Conservation (phyloP, 2,888 invertebrate species). For the Eilema sororculum region DNA sequence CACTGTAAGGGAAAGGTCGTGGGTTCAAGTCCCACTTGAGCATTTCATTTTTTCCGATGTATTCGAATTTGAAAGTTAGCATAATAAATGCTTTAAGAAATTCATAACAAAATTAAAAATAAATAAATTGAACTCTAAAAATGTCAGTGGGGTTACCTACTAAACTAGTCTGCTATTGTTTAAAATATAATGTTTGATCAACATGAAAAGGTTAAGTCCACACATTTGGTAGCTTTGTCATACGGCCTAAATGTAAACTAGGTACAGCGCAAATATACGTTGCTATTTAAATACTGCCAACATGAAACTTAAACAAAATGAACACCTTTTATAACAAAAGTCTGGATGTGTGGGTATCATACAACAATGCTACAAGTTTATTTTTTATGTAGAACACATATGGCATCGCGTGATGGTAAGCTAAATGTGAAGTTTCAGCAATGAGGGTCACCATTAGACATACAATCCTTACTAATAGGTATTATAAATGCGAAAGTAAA, state of each 20-base stretch:
- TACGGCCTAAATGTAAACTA: slow-evolving; percentile 1
- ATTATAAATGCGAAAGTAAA: too few relatives aligned
- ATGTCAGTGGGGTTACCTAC: not conserved
- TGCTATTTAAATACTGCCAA: not conserved
- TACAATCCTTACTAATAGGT: too few relatives aligned
- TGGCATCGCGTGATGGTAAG: too few relatives aligned
- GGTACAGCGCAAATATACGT: not conserved
- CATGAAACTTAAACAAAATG: not conserved
- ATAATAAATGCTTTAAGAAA: too few relatives aligned
- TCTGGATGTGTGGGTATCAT: not conserved
- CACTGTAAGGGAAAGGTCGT: too few relatives aligned
- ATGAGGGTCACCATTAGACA: too few relatives aligned
- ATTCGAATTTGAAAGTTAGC: too few relatives aligned
- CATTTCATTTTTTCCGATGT: too few relatives aligned
- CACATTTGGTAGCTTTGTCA: slow-evolving; percentile 3
- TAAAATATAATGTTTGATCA: not conserved
- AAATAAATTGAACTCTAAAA: not conserved
- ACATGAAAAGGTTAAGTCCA: not conserved
- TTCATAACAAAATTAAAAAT: too few relatives aligned
- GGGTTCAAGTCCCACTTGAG: too few relatives aligned
- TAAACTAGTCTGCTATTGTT: not conserved
- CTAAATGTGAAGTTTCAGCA: too few relatives aligned
- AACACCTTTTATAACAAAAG: slow-evolving; percentile 2
- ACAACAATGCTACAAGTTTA: not conserved
- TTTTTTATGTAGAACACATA: too few relatives aligned